phyloP scores from a whole-genome alignment of 2,888 invertebrate species.

The Formica aserva region DNA sequence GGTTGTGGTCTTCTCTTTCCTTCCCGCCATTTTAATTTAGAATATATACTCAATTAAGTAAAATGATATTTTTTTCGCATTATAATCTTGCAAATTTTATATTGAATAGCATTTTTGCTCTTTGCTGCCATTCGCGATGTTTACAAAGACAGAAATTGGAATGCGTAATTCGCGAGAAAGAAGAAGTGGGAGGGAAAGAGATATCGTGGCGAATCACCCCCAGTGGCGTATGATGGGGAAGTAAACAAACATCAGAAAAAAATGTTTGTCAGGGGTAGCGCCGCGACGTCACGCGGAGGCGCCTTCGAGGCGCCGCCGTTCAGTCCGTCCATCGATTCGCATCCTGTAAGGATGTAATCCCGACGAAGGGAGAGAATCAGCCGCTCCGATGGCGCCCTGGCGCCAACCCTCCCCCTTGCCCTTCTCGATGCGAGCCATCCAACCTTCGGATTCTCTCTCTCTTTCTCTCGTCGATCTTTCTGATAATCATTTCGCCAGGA shows the following conservation, averaged over 20 bases:
- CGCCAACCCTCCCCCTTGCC: conserved; percentile 59
- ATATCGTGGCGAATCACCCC: not conserved
- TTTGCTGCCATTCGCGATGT: not conserved
- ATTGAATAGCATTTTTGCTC: not conserved
- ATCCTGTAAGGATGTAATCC: conserved; percentile 69
- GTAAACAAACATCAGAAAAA: conserved; percentile 72
- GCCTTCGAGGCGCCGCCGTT: conserved; percentile 67
- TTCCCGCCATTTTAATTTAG: not conserved
- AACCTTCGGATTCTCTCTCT: not conserved
- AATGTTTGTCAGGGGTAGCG: conserved; percentile 56
- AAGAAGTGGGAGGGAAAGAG: not conserved
- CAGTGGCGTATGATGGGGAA: conserved; percentile 22
- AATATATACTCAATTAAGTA: not conserved
- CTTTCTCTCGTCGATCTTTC: conserved; percentile 43
- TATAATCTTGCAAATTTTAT: not conserved
- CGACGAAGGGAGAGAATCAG: conserved; percentile 26
- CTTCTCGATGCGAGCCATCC: not conserved
- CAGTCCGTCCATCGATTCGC: conserved; percentile 65
- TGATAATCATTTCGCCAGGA: conserved; percentile 59
- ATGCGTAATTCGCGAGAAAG: not conserved
- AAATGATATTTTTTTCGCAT: not conserved
- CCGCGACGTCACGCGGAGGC: conserved; percentile 65
- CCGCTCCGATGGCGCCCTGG: conserved; percentile 48
- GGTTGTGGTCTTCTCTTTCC: not conserved
- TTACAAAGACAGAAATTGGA: not conserved